Conservation (phyloP, 2,113 vertebrate genomes). For the Amblyopsis rosae region DNA sequence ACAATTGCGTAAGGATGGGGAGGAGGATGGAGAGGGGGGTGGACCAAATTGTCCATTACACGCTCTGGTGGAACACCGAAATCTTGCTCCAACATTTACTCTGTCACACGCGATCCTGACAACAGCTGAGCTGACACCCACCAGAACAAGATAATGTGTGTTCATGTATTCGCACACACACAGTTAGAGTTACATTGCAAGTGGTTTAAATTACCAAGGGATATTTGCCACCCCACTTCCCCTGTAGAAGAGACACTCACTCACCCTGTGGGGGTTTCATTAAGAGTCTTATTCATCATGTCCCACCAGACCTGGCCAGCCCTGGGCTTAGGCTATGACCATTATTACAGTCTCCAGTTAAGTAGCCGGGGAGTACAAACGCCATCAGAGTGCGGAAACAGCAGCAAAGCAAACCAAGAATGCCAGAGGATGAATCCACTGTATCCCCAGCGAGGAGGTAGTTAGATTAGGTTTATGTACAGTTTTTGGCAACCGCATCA, state of each 20-base stretch:
- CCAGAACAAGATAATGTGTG: neutral
- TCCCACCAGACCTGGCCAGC: neutral
- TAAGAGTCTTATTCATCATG: neutral
- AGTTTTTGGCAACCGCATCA: too few species aligned
- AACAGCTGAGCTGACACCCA: neutral
- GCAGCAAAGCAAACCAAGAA: neutral
- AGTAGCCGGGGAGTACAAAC: neutral
- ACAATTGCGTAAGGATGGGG: neutral
- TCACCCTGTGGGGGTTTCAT: neutral
- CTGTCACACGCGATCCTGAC: neutral
- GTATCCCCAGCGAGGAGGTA: too few species aligned
- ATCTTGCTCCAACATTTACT: constrained; percentile 59
- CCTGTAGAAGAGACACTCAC: neutral
- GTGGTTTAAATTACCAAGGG: neutral
- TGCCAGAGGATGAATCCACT: neutral
- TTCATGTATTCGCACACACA: neutral
- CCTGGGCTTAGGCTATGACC: neutral
- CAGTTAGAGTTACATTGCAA: too few species aligned
- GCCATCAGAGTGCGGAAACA: neutral
- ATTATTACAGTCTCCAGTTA: constrained; percentile 4
- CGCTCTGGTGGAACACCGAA: constrained; percentile 68
- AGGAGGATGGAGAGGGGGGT: constrained; percentile 3
- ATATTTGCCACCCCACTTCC: constrained; percentile 1
- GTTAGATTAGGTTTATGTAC: too few species aligned
- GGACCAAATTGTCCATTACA: constrained; percentile 64